Base-by-base conservation (phyloP, 2,888 invertebrate genomes). In the Leptinotarsa rubiginosa region DNA sequence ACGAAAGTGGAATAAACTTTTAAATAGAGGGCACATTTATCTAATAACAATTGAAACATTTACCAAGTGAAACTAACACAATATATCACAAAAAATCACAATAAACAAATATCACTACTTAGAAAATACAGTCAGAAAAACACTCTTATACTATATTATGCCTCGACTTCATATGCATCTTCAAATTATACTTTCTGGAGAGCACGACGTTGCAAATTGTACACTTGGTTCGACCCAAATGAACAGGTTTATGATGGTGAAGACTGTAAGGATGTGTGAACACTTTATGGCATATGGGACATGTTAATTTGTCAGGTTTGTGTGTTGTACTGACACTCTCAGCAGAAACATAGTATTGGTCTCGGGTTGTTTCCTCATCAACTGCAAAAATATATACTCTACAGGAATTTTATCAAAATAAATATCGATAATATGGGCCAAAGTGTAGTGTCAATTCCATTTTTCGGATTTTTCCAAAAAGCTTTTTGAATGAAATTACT, bases 171-270 rank as follows among this genome's bases (percentile, higher is more conserved):
- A 79, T 76, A 59, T 82, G 82, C 70, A 78, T 76, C 72, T 80
- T 76, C 69, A 82, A 75, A 69, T 82, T 79, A 54, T 79, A 78
- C 66, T 77, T 81, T 75, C 82, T 77, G n/a, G 82, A 82, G 18
- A 81, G 76, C n/a, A 80, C 77, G 50, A 72, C 77, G 25, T 74
- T 76, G 72, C 82, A 82, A 69, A 82, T 79, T 47, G 76, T 74
- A 73, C 82, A 82, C 69, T 78, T 77, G 18, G 82, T 82, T 18
- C 77, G 75, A 25, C 81, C 79, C 15, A 75, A 70, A 75, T 82
- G 82, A 3, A 81, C 78, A 25, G 78, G 79, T 73, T 79, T 79
- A 56, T 79, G 79, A 52, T 79, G 79, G 41, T 79, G 79, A 16
- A 79, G 72, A 52, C 79, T 79, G 70, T 79, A 79, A 22, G 79